Evolutionary conservation across 2,888 invertebrate species (phyloP), one percentile per base, ranked within the genome.

Genomic region (Phyto melanocephala): DNA sequence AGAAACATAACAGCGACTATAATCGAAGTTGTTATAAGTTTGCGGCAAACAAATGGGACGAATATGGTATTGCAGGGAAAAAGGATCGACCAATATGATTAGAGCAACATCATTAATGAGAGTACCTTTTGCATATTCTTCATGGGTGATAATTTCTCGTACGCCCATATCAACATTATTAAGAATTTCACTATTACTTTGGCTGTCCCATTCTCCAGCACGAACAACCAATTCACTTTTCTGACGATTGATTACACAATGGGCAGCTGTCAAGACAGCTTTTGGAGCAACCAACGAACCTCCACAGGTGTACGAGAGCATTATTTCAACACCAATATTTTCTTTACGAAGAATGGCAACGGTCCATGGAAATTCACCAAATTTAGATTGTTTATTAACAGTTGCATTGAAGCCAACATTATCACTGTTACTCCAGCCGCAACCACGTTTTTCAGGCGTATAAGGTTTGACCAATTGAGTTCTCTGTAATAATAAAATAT

Each of bases 121-220:
- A 10, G 94, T 93, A 1, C 94, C 87, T 60, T 92, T 92, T 86
- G 94, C 93, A 85, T 92, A 96, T 47, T 93, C 91, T 33, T 94
- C 92, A 86, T 96, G 96, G 0, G 93, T 88, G 0, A 93, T 89
- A 0, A 94, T 90, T 7, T 92, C 91, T 0, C 88, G 87, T 0
- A 95, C 95, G 5, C 92, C 91, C 3, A 95, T 92, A 87, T 96
- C 95, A 87, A 96, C 95, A 88, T 95, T 94, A 0, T 94, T 93
- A 79, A 92, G 93, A 0, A 94, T 92, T 87, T 96, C 96, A 58
- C 92, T 92, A 40, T 92, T 94, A 0, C 94, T 94, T 89, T 95
- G 95, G 0, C 95, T 95, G 90, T 96, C 96, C 96, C 96, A 96
- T 91, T 96, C 96, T 0, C 96, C 96, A 0, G 95, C 94, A 0